phyloP scores from a whole-genome alignment of 2,113 vertebrate species.

The Entomyzon cyanotis region DNA sequence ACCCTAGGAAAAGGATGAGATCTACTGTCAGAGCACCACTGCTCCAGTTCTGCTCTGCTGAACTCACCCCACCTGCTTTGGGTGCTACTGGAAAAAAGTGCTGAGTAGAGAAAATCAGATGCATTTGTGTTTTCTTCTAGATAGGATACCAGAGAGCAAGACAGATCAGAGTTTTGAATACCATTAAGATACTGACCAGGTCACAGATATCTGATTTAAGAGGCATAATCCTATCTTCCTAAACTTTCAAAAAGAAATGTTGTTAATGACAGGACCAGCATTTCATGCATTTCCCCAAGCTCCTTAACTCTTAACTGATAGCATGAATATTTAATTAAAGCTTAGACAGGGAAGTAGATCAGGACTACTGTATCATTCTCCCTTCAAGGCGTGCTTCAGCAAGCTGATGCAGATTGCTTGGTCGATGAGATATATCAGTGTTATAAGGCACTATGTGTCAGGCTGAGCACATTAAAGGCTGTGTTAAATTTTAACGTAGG shows the following conservation, averaged over 20 bases:
- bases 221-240: neutral
- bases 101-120: neutral
- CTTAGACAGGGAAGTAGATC: neutral
- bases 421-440: neutral
- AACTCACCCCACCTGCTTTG: neutral
- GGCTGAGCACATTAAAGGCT: neutral
- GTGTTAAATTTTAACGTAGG: slow-evolving; percentile 12
- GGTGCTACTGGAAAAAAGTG: neutral
- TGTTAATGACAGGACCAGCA: neutral
- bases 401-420: neutral
- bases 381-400: neutral
- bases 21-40: neutral
- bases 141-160: neutral
- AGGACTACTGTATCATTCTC: neutral
- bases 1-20: neutral
- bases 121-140: neutral
- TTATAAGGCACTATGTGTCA: neutral
- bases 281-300: neutral
- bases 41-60: neutral
- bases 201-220: neutral
- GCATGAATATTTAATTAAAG: slow-evolving; percentile 14
- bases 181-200: neutral
- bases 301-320: neutral
- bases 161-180: neutral
- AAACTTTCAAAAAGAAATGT: neutral